phyloP scores from a whole-genome alignment of 2,797 vertebrate species.

The Sebastes kiyomatsui region DNA sequence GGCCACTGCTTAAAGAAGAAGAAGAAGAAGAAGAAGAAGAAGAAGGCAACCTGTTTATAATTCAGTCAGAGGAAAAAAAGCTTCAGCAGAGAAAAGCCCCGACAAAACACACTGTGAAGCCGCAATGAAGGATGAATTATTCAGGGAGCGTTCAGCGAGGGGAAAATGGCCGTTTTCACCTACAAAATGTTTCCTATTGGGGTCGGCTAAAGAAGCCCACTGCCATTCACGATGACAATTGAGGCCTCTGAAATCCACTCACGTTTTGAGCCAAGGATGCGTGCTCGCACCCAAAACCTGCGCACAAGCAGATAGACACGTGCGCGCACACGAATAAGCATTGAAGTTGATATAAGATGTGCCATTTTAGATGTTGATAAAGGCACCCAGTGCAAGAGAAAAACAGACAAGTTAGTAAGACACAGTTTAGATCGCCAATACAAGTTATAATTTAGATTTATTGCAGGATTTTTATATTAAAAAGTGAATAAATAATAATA shows the following conservation, averaged over 20 bases:
- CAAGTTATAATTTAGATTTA: not conserved
- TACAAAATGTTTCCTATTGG: slow-evolving; percentile 89
- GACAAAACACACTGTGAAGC: slow-evolving; percentile 93
- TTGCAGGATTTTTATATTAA: not conserved
- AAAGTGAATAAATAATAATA: no score
- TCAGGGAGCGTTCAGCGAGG: slow-evolving; percentile 87
- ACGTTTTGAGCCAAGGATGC: slow-evolving; percentile 36
- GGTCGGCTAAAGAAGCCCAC: slow-evolving; percentile 70
- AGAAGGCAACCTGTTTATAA: slow-evolving; percentile 94
- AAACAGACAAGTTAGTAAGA: not conserved
- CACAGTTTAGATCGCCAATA: not conserved
- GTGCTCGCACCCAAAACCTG: slow-evolving; percentile 10
- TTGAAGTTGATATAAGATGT: not conserved
- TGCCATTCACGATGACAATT: slow-evolving; percentile 76
- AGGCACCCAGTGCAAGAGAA: no score
- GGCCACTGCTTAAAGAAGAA: slow-evolving; percentile 80
- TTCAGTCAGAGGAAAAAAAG: slow-evolving; percentile 88
- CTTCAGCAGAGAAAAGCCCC: slow-evolving; percentile 87
- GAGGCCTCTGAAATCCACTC: slow-evolving; percentile 71
- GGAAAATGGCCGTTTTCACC: slow-evolving; percentile 90
- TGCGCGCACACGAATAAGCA: not conserved
- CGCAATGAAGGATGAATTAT: slow-evolving; percentile 99
- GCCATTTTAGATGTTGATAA: not conserved
- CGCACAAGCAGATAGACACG: not conserved
- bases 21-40: slow-evolving; percentile 48